These are phyloP conservation scores for Rhabdophis nuchalis DNA, from an alignment of 2,797 vertebrate species.

Conservation along the genomic window DNA sequence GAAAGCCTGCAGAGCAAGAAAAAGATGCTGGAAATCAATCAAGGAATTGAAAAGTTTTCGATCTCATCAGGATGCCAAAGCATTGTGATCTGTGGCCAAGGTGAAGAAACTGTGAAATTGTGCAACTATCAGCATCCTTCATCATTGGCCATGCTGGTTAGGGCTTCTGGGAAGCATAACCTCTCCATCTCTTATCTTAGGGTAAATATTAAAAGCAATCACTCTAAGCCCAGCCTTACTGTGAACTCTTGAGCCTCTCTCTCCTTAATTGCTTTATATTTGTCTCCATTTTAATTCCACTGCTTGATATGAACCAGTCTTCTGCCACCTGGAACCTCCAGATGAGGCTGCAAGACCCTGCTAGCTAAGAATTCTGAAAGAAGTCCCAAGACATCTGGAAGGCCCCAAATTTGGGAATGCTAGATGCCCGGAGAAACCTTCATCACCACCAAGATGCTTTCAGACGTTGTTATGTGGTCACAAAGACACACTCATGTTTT, in stretches of 20 bases:
- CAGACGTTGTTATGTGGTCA: background rate
- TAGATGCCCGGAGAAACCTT: background rate
- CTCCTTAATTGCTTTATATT: background rate
- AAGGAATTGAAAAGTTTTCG: background rate
- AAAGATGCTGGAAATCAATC: background rate
- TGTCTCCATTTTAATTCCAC: background rate
- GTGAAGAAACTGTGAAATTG: background rate
- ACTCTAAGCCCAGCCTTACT: background rate
- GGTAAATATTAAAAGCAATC: background rate
- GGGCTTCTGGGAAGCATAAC: background rate
- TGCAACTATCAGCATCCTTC: background rate
- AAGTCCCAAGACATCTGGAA: background rate
- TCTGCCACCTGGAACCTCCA: background rate
- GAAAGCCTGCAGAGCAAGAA: constrained; percentile 63
- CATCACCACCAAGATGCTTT: background rate
- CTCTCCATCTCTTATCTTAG: background rate
- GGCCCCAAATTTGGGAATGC: background rate
- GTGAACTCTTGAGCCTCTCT: background rate
- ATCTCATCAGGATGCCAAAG: background rate
- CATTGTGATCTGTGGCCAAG: background rate
- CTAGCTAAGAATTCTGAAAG: background rate
- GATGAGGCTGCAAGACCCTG: background rate
- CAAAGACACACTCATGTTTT: background rate
- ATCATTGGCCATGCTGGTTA: background rate
- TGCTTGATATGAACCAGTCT: background rate